These are phyloP conservation scores for Ligdia adustata DNA, from an alignment of 2,888 invertebrate genomes.

Conservation along the genomic window DNA sequence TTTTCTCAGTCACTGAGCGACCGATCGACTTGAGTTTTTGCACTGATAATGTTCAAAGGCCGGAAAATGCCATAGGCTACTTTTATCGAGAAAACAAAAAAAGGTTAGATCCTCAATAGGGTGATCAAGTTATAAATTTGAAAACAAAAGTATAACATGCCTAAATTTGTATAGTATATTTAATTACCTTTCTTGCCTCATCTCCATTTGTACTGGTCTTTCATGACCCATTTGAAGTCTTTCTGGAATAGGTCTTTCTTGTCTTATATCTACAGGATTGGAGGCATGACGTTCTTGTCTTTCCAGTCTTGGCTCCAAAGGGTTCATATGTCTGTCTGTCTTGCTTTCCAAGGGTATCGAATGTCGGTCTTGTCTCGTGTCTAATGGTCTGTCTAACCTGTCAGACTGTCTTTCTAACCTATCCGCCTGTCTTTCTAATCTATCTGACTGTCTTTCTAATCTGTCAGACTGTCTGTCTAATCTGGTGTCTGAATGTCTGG, in stretches of 20 bases:
- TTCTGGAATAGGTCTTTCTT: constrained; percentile 22
- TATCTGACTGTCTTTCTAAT: constrained; percentile 28
- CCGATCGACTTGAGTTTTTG: constrained; percentile 25
- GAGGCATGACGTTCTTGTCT: constrained; percentile 19
- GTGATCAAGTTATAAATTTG: no score
- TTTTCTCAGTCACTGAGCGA: no score
- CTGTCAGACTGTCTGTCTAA: no score
- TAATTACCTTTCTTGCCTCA: constrained; percentile 10
- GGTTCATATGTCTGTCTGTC: constrained; percentile 36
- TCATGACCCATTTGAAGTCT: constrained; percentile 14
- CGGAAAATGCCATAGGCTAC: no score
- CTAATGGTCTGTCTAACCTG: constrained; percentile 33
- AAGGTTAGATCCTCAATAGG: no score
- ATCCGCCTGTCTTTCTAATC: constrained; percentile 21
- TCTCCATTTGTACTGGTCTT: constrained; percentile 5
- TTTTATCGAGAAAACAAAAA: no score
- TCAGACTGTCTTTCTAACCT: constrained; percentile 27
- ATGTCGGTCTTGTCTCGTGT: constrained; percentile 30
- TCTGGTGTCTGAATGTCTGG: constrained; percentile 22
- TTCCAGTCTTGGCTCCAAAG: constrained; percentile 22
- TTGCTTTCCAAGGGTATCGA: constrained; percentile 36
- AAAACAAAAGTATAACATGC: no score
- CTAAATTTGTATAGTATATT: no score
- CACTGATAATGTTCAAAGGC: no score
- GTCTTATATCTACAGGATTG: constrained; percentile 25